Conservation (phyloP, 2,888 invertebrate genomes). For the Phymatocera aterrima region DNA sequence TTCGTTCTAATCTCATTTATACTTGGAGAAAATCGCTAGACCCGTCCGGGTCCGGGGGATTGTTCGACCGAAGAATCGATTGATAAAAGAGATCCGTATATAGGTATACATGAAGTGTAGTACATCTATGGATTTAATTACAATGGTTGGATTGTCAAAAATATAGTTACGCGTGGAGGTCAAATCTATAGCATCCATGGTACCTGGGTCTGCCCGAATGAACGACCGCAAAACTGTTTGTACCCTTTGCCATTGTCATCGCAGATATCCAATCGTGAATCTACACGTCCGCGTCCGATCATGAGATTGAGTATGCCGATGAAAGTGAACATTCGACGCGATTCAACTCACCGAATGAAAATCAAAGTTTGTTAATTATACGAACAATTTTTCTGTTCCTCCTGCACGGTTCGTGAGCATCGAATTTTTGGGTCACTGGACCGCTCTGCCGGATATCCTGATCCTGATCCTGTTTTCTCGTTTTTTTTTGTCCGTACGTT, state of each 20-base stretch:
- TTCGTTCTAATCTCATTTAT: conserved; percentile 38
- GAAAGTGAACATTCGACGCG: neutral
- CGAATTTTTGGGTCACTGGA: neutral
- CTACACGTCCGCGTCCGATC: neutral
- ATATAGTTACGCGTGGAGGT: neutral
- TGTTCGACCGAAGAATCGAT: conserved; percentile 26
- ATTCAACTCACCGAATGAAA: neutral
- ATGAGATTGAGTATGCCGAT: neutral
- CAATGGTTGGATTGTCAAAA: conserved; percentile 1
- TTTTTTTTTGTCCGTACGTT: too few relatives aligned
- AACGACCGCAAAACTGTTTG: conserved; percentile 10
- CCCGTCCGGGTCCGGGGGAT: neutral
- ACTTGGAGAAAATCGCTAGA: conserved; percentile 3
- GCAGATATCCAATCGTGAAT: conserved; percentile 6
- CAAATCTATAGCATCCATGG: neutral
- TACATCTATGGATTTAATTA: conserved; percentile 25
- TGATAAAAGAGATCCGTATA: neutral
- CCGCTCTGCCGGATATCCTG: neutral
- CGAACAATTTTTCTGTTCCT: neutral
- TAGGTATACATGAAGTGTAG: too few relatives aligned
- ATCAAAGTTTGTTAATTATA: neutral
- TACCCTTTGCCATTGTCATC: neutral
- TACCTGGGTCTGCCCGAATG: neutral
- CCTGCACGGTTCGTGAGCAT: neutral
- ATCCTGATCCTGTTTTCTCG: too few relatives aligned